These are phyloP conservation scores for Clarias magur DNA, from an alignment of 2,113 vertebrate genomes.

Conservation along the genomic window DNA sequence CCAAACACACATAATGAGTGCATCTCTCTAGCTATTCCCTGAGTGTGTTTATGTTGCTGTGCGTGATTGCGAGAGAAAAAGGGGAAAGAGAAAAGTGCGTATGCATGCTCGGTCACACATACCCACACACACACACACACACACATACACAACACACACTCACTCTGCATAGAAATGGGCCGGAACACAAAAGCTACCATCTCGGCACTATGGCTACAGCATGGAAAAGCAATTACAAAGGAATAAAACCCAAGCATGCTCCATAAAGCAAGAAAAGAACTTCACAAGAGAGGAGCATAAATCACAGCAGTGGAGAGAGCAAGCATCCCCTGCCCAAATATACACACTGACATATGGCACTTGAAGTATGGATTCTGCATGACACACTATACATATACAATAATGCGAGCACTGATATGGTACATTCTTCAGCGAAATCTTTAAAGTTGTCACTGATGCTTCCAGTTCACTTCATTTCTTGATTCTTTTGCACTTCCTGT, in stretches of 20 bases:
- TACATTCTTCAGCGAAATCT: neutral
- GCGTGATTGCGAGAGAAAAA: conserved; percentile 1
- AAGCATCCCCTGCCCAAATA: neutral
- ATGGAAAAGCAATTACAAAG: conserved; percentile 59
- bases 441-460: neutral
- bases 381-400: neutral
- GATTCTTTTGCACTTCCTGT: neutral
- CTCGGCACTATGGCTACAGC: conserved; percentile 49
- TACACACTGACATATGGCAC: conserved; percentile 3
- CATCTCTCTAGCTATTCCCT: neutral
- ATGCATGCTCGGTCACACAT: neutral
- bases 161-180: conserved; percentile 57
- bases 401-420: neutral
- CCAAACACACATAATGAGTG: conserved; percentile 7
- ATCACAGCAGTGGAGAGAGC: conserved; percentile 21
- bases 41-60: conserved; percentile 27
- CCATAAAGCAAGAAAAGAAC: conserved; percentile 52
- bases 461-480: neutral
- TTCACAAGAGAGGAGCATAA: conserved; percentile 39
- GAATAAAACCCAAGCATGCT: conserved; percentile 51
- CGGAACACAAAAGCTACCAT: conserved; percentile 40
- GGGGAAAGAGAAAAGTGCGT: neutral
- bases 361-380: too few species aligned
- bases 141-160: conserved; percentile 21
- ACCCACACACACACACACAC: conserved; percentile 40